Evolutionary conservation across 53 echinoderm and acorn worm species (phyloP).

Genomic region (Apostichopus leukothele): DNA sequence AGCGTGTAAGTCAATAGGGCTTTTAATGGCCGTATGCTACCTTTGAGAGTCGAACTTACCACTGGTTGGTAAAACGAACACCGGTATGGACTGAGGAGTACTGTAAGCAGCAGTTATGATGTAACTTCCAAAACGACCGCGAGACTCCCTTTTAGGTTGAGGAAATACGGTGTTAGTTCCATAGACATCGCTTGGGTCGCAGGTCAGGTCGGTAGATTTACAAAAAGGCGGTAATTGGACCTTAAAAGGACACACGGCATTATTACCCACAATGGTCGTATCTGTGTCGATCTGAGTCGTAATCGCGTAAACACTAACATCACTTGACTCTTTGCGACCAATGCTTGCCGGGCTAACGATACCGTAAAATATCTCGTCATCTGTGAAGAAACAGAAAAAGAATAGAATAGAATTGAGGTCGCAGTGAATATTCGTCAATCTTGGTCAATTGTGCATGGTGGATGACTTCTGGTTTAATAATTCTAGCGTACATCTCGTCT

Average conservation of each 20-base stretch:
- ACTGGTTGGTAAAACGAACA: conserved; percentile 10
- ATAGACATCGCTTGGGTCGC: neutral
- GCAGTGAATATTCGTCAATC: too few species aligned
- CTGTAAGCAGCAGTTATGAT: neutral
- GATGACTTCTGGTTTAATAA: too few species aligned
- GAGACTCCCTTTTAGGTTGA: conserved; percentile 1
- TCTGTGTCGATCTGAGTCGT: neutral
- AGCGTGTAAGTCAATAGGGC: too few species aligned
- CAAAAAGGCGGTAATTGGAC: neutral
- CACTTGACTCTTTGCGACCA: neutral
- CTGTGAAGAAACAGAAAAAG: neutral
- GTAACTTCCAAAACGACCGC: conserved; percentile 24
- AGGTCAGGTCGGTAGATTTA: conserved; percentile 3
- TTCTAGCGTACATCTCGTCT: too few species aligned
- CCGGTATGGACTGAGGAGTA: neutral
- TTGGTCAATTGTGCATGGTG: too few species aligned
- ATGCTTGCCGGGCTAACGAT: conserved; percentile 12
- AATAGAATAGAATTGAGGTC: too few species aligned
- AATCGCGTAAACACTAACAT: conserved; percentile 8
- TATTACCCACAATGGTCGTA: neutral
- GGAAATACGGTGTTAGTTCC: neutral
- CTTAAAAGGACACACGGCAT: neutral
- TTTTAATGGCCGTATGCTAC: too few species aligned
- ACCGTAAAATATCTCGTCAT: conserved; percentile 28
- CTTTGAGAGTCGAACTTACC: neutral